phyloP scores from a whole-genome alignment of 2,113 vertebrate species.

The Ceyx cyanopectus region DNA sequence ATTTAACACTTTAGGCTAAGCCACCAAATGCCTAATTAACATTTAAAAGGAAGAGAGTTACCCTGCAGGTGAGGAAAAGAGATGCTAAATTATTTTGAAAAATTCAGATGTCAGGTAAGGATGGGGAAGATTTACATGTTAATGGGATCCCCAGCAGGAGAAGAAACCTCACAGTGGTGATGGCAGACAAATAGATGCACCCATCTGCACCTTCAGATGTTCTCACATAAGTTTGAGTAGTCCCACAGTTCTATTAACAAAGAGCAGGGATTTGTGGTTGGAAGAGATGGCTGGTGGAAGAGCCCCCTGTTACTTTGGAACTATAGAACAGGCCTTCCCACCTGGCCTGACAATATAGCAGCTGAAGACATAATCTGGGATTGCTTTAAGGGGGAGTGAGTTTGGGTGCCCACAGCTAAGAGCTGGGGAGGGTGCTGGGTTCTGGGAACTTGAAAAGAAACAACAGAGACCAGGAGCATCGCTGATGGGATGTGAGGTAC shows the following conservation, averaged over 20 bases:
- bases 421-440: not conserved
- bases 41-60: slow-evolving; percentile 38
- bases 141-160: slow-evolving; percentile 57
- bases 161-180: not conserved
- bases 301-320: not conserved
- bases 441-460: not conserved
- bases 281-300: not conserved
- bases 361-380: not conserved
- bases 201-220: slow-evolving; percentile 39
- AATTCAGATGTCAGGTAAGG: slow-evolving; percentile 51
- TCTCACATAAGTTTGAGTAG: not conserved
- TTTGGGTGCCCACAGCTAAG: not conserved
- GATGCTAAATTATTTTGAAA: slow-evolving; percentile 66
- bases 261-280: not conserved
- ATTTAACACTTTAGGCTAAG: slow-evolving; percentile 52
- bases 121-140: slow-evolving; percentile 56
- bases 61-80: slow-evolving; percentile 55
- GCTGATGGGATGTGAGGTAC: not conserved
- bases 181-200: slow-evolving; percentile 39
- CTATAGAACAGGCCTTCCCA: not conserved
- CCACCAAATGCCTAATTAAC: slow-evolving; percentile 44
- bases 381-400: rapidly evolving
- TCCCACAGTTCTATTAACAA: not conserved
- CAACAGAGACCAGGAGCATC: not conserved
- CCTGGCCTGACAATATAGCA: not conserved